phyloP scores from a whole-genome alignment of 2,797 vertebrate species.

The Emys orbicularis region DNA sequence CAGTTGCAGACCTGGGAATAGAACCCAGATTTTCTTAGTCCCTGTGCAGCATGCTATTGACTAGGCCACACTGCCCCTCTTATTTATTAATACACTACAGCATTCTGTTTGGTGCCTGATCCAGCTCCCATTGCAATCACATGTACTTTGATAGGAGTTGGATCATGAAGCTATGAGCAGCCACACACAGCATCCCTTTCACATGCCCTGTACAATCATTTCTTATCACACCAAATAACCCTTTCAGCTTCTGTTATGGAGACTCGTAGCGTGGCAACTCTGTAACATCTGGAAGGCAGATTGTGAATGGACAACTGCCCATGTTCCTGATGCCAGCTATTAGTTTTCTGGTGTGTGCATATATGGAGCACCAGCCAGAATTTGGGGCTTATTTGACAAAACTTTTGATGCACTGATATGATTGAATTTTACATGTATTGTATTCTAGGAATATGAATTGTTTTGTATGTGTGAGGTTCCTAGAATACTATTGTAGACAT shows the following conservation, averaged over 20 bases:
- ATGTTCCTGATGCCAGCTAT: not conserved
- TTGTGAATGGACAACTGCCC: not conserved
- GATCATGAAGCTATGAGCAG: not conserved
- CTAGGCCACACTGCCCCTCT: not conserved
- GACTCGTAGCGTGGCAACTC: not conserved
- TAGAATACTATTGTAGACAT: not conserved
- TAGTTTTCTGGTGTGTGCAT: not conserved
- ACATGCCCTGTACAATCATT: not conserved
- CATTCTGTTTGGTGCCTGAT: not conserved
- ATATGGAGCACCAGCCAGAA: not conserved
- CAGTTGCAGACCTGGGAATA: not conserved
- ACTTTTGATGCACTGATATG: not conserved
- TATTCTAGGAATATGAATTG: not conserved
- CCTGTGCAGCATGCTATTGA: not conserved
- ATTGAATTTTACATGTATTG: not conserved
- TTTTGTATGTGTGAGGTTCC: not conserved
- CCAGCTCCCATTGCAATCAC: not conserved
- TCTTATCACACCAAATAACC: not conserved
- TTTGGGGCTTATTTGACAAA: not conserved
- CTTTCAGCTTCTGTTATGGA: not conserved
- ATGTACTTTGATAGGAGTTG: not conserved
- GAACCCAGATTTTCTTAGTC: not conserved
- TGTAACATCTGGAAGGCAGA: not conserved
- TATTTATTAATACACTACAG: not conserved
- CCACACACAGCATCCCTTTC: not conserved